Conservation (phyloP, 2,113 vertebrate genomes). For the Cervus canadensis region DNA sequence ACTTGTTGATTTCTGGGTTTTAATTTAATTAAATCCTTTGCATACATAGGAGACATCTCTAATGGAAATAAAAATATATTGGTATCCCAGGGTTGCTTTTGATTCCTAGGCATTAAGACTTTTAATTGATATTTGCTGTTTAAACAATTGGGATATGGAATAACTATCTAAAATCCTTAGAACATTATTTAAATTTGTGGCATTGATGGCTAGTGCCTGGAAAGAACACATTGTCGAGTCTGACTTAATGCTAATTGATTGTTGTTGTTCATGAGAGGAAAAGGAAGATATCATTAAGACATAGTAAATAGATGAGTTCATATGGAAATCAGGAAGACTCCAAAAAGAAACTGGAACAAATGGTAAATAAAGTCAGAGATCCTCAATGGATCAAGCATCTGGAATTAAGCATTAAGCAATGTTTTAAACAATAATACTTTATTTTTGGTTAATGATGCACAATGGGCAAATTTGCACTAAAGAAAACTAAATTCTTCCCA, state of each 20-base stretch:
- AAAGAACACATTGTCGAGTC: conserved; percentile 6
- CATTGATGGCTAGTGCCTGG: not conserved
- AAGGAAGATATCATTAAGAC: not conserved
- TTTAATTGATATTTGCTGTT: conserved; percentile 14
- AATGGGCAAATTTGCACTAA: not conserved
- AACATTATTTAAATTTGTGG: conserved; percentile 26
- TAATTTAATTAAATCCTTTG: conserved; percentile 18
- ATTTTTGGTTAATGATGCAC: not conserved
- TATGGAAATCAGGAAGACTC: not conserved
- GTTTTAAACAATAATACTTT: not conserved
- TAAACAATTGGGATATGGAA: not conserved
- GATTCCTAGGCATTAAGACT: not conserved
- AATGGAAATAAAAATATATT: not conserved
- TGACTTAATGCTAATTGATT: not conserved
- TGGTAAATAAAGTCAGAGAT: not conserved
- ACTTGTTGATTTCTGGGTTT: not conserved
- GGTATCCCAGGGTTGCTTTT: not conserved
- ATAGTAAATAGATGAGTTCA: not conserved
- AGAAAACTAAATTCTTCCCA: not conserved
- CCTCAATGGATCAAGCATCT: not conserved
- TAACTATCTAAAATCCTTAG: not conserved
- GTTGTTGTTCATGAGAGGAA: not conserved
- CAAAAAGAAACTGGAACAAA: not conserved
- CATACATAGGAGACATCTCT: not conserved
- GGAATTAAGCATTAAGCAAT: not conserved